These are phyloP conservation scores for Tetranychus piercei DNA, from an alignment of 2,888 invertebrate species.

Conservation along the genomic window DNA sequence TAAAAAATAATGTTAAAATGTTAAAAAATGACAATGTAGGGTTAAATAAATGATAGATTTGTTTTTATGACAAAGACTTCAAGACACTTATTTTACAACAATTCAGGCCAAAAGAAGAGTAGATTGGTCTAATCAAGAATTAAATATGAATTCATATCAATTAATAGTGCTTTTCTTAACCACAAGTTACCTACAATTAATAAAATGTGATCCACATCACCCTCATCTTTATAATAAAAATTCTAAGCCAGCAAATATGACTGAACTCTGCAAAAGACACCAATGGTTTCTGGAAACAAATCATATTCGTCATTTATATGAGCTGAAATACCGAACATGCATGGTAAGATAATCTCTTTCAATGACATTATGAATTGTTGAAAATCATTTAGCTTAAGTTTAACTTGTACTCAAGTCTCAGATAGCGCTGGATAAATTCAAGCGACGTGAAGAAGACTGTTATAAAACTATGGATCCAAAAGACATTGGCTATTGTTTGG, in stretches of 20 bases:
- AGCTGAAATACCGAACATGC: neutral
- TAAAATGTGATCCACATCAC: neutral
- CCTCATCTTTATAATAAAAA: neutral
- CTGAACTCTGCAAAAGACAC: neutral
- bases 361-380: neutral
- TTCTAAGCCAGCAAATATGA: neutral
- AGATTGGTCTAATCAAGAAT: too few relatives aligned
- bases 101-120: too few relatives aligned
- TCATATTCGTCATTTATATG: neutral
- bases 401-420: neutral
- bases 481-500: neutral
- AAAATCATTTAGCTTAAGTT: neutral
- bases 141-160: too few relatives aligned
- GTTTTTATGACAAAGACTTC: too few relatives aligned
- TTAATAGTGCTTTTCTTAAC: neutral
- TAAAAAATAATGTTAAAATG: too few relatives aligned
- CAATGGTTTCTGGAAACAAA: neutral
- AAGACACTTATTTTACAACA: too few relatives aligned
- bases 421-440: neutral
- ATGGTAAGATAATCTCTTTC: neutral
- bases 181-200: neutral
- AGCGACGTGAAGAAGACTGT: neutral
- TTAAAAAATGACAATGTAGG: too few relatives aligned
- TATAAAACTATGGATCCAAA: neutral
- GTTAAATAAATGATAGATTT: too few relatives aligned